phyloP scores from a whole-genome alignment of 2,797 vertebrate species.

The Molossus alvarezi region DNA sequence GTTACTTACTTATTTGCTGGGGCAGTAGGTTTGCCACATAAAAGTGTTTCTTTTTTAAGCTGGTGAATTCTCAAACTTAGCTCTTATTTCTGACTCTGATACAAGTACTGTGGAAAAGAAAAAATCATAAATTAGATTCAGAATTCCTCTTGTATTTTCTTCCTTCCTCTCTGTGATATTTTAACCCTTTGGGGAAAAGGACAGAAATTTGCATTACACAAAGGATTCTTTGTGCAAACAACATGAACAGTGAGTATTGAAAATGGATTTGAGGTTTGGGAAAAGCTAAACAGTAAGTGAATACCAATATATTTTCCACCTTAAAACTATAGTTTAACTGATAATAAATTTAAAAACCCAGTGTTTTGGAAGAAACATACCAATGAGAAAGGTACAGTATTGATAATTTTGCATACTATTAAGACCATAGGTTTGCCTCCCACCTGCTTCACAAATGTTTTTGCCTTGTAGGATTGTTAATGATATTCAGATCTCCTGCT shows the following conservation, averaged over 20 bases:
- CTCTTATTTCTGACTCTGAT: slow-evolving; percentile 35
- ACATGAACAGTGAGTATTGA: not conserved
- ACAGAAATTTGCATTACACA: slow-evolving; percentile 12
- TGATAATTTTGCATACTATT: not conserved
- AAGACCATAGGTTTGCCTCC: not conserved
- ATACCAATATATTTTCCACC: slow-evolving; percentile 19
- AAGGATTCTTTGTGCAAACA: not conserved
- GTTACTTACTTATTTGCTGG: slow-evolving; percentile 60
- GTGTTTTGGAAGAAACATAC: not conserved
- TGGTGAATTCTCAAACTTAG: slow-evolving; percentile 65
- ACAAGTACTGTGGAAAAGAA: slow-evolving; percentile 2
- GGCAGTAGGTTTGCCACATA: not conserved
- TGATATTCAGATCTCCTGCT: not conserved
- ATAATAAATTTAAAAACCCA: not conserved
- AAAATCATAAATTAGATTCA: slow-evolving; percentile 18
- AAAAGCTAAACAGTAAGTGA: not conserved
- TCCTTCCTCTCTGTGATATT: not conserved
- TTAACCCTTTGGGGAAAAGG: not conserved
- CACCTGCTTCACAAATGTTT: not conserved
- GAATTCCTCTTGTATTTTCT: slow-evolving; percentile 43
- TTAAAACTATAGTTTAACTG: not conserved
- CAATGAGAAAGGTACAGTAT: not conserved
- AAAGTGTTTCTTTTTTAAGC: slow-evolving; percentile 54
- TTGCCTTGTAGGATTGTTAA: not conserved
- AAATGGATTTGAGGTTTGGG: slow-evolving; percentile 8